These are phyloP conservation scores for Neodon shergylaensis DNA, from an alignment of 2,113 vertebrate species.

Conservation along the genomic window DNA sequence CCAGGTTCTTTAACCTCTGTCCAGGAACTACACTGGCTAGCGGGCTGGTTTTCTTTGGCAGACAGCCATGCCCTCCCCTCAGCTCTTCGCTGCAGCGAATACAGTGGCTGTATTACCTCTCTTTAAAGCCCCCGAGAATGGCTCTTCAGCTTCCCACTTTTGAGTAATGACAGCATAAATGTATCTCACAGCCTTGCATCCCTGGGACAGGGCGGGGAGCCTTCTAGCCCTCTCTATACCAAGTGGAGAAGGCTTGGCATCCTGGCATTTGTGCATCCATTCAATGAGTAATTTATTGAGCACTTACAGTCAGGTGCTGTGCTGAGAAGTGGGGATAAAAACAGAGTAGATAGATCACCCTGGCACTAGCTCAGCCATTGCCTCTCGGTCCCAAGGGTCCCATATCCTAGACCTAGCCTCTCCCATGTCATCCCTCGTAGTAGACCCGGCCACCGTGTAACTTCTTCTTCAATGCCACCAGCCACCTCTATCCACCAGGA, in stretches of 20 bases:
- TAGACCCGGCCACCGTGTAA: background rate
- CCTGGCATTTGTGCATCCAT: background rate
- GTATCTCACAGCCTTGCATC: background rate
- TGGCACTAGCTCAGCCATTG: background rate
- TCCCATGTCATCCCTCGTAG: too few species aligned
- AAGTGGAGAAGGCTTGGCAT: background rate
- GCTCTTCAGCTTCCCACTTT: background rate
- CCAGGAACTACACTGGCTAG: background rate
- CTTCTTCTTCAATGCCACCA: background rate
- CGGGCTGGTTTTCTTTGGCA: conserved; percentile 42
- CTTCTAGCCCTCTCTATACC: background rate
- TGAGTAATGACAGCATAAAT: accelerated
- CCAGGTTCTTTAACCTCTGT: conserved; percentile 4
- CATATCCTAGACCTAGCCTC: background rate
- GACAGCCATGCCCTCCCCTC: background rate
- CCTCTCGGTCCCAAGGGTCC: background rate
- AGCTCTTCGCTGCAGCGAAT: background rate
- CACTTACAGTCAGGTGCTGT: background rate
- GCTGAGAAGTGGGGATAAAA: background rate
- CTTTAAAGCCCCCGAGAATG: background rate
- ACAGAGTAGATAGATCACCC: background rate
- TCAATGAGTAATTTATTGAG: background rate
- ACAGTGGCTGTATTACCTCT: accelerated
- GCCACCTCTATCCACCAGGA: background rate
- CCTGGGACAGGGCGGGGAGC: too few species aligned